phyloP scores from a whole-genome alignment of 2,797 vertebrate species.

The Pelodytes ibericus region DNA sequence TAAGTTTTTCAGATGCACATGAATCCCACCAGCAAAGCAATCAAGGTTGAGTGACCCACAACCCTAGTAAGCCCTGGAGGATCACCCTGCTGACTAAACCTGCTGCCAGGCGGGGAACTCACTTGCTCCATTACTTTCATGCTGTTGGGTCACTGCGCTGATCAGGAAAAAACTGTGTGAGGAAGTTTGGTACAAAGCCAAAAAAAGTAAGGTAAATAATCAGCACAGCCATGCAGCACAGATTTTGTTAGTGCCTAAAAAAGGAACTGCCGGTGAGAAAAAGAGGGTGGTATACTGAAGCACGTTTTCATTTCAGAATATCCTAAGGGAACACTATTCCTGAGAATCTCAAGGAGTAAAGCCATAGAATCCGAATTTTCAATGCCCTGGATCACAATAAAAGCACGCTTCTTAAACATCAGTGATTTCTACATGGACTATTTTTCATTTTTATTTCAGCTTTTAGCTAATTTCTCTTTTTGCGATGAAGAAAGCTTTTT shows the following conservation, averaged over 20 bases:
- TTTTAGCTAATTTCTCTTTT: neutral
- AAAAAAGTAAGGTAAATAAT: slow-evolving; percentile 56
- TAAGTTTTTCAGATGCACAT: slow-evolving; percentile 44
- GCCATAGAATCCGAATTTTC: slow-evolving; percentile 36
- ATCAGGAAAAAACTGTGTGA: slow-evolving; percentile 50
- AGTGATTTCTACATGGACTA: neutral
- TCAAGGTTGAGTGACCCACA: slow-evolving; percentile 51
- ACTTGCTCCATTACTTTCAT: slow-evolving; percentile 54
- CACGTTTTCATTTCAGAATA: slow-evolving; percentile 49
- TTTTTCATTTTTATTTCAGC: no score
- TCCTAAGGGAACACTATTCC: slow-evolving; percentile 52
- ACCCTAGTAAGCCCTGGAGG: slow-evolving; percentile 49
- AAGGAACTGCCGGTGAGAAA: slow-evolving; percentile 57
- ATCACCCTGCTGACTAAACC: slow-evolving; percentile 54
- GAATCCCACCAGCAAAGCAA: slow-evolving; percentile 52
- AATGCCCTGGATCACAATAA: slow-evolving; percentile 43
- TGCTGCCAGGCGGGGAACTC: slow-evolving; percentile 51
- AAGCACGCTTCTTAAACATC: slow-evolving; percentile 1
- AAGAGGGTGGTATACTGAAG: slow-evolving; percentile 51
- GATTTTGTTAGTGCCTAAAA: slow-evolving; percentile 57
- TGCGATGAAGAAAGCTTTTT: slow-evolving; percentile 6
- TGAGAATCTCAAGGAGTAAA: slow-evolving; percentile 44
- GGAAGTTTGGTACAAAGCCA: slow-evolving; percentile 52
- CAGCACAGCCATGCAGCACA: slow-evolving; percentile 48
- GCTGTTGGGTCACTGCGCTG: slow-evolving; percentile 54